A percentile compares a stretch with the other conserved stretches of the same genome.
Conservation (phyloP, 2,888 invertebrate genomes). For the Ectobius pallidus region DNA sequence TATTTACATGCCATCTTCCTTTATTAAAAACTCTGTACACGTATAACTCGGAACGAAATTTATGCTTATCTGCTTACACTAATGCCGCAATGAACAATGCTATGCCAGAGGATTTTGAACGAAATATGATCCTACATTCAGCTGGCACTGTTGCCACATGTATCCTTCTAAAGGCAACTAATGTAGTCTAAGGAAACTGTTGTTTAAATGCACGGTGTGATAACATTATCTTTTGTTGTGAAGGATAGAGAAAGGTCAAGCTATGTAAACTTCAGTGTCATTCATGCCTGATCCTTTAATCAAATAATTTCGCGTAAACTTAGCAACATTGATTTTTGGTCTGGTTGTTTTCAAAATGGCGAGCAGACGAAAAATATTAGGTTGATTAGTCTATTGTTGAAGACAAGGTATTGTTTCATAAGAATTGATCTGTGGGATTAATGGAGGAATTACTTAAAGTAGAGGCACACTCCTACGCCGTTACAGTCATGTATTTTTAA, state of each 20-base stretch:
- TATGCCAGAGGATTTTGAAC: background rate
- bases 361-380: too few species aligned
- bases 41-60: too few species aligned
- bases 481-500: too few species aligned
- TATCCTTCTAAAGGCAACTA: too few species aligned
- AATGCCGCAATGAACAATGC: background rate
- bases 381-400: constrained; percentile 1
- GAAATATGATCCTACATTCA: background rate
- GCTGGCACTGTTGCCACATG: background rate
- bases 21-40: background rate
- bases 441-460: too few species aligned
- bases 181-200: background rate
- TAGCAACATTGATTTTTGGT: background rate
- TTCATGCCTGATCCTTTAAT: too few species aligned
- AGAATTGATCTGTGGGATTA: too few species aligned
- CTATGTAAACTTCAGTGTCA: too few species aligned
- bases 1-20: constrained; percentile 29
- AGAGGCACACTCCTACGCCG: too few species aligned
- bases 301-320: too few species aligned
- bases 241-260: background rate
- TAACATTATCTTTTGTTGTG: background rate
- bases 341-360: background rate
- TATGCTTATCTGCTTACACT: background rate
- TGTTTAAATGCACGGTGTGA: background rate
- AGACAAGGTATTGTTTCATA: too few species aligned